A percentile compares a stretch with the other conserved stretches of the same genome.
Evolutionary conservation across 2,113 vertebrate species (phyloP).

Genomic region (Corydoras sp.): DNA sequence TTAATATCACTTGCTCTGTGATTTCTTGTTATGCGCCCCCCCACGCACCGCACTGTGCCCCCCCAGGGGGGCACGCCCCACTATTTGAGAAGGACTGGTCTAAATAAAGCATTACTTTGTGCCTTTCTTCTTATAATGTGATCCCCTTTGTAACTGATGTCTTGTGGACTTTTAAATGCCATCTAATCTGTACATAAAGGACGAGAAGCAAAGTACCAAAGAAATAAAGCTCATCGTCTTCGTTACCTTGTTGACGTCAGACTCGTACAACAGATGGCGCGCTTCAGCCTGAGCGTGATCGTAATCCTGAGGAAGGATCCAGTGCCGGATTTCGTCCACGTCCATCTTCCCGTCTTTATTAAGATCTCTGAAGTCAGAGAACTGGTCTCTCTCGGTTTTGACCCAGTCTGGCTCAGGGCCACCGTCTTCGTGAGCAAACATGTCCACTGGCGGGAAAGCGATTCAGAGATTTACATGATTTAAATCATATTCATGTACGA

Average conservation of each 20-base stretch:
- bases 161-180: too few relatives aligned
- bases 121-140: too few relatives aligned
- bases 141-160: too few relatives aligned
- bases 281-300: slow-evolving; percentile 94
- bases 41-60: too few relatives aligned
- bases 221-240: background rate
- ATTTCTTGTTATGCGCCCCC: too few relatives aligned
- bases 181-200: too few relatives aligned
- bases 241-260: slow-evolving; percentile 85
- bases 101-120: too few relatives aligned
- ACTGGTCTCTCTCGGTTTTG: slow-evolving; percentile 87
- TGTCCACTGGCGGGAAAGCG: slow-evolving; percentile 71
- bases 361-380: slow-evolving; percentile 88
- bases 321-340: slow-evolving; percentile 87
- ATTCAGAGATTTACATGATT: too few relatives aligned
- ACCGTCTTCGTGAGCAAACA: slow-evolving; percentile 90
- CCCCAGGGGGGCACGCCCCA: too few relatives aligned
- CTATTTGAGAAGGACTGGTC: too few relatives aligned
- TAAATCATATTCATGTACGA: background rate
- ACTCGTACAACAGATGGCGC: slow-evolving; percentile 89
- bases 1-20: too few relatives aligned
- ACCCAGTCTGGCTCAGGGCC: slow-evolving; percentile 95
- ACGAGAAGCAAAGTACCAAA: too few relatives aligned
- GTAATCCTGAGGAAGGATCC: slow-evolving; percentile 96
- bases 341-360: slow-evolving; percentile 98